Base-by-base conservation (phyloP, 1,140 invertebrate species). In the Acromyrmex echinatior region DNA sequence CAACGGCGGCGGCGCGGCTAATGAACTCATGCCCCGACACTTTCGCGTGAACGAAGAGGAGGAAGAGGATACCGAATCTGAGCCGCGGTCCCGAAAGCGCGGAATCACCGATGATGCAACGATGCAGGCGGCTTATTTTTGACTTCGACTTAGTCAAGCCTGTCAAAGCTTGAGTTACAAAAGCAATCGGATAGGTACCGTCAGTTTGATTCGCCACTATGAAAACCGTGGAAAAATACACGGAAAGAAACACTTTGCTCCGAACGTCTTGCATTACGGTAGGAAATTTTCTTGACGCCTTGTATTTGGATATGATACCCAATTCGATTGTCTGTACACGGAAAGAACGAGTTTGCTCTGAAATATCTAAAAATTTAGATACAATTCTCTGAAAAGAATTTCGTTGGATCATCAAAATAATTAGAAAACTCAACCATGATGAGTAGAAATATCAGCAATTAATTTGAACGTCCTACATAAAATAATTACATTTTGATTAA, bases 11-110 rank as follows among this genome's bases (percentile, higher is more conserved):
- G 63, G 56, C 31, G 78, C 70, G 80, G 70, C 80, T 84, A 84
- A 84, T 84, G 80, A 84, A 84, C 80, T 25, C 80, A 21, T n/a
- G 39, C 63, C 77, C 63, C 77, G 63, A 35, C 63, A 68, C 63
- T 35, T 35, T 68, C n/a, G 18, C 63, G 39, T 18, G n/a, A 66
- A 25, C 63, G n/a, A 0, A 14, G 39, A 10, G n/a, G 12, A 21
- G 28, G 25, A 31, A 16, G 62, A 6, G 45, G 25, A 6, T 9
- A 25, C 21, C 39, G 60, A 49, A 45, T 45, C 31, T 35, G 31
- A 35, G n/a, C 31, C 76, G 60, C 60, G 63, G 58, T 2, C 28
- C 68, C 68, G 80, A 68, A 82, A 74, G 68, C 53, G 70, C 39
- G 66, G 14, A 76, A 76, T 45, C 80, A 14, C 16, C 49, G 31